These are phyloP conservation scores for Thamnophis sirtalis DNA, from an alignment of 2,113 vertebrate species.

Conservation along the genomic window DNA sequence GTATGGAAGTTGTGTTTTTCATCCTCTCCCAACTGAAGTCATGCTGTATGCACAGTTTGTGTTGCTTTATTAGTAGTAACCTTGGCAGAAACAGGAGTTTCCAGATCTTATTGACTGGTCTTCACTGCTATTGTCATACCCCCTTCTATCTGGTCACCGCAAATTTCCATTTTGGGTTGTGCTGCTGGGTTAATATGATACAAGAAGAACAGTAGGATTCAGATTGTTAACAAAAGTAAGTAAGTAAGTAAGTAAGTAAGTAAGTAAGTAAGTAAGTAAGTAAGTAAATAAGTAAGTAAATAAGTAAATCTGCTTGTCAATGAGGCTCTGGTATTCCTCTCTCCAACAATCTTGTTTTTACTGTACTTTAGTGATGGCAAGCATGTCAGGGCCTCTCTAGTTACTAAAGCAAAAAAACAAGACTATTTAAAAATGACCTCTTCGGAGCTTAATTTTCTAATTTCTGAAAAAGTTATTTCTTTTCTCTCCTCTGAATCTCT, in stretches of 20 bases:
- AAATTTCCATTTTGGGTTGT: not conserved
- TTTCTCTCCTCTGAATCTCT: not conserved
- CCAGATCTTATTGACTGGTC: not conserved
- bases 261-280: too few relatives aligned
- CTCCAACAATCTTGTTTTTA: not conserved
- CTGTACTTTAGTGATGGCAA: not conserved
- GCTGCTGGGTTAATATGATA: not conserved
- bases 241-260: too few relatives aligned
- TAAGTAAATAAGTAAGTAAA: too few relatives aligned
- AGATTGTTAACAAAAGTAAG: not conserved
- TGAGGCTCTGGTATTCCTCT: not conserved
- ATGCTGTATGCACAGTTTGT: not conserved
- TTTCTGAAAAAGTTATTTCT: not conserved
- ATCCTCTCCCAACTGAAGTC: not conserved
- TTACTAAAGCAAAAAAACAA: not conserved
- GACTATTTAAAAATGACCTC: not conserved
- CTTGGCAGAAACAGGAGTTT: not conserved
- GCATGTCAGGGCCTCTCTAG: not conserved
- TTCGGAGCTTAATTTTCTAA: not conserved
- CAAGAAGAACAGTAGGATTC: not conserved
- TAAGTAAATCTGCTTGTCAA: not conserved
- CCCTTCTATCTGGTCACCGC: not conserved
- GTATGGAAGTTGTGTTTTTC: not conserved
- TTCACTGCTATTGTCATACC: not conserved
- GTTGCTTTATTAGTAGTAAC: not conserved